Conservation (phyloP, 2,113 vertebrate genomes). For the Salvelinus namaycush region DNA sequence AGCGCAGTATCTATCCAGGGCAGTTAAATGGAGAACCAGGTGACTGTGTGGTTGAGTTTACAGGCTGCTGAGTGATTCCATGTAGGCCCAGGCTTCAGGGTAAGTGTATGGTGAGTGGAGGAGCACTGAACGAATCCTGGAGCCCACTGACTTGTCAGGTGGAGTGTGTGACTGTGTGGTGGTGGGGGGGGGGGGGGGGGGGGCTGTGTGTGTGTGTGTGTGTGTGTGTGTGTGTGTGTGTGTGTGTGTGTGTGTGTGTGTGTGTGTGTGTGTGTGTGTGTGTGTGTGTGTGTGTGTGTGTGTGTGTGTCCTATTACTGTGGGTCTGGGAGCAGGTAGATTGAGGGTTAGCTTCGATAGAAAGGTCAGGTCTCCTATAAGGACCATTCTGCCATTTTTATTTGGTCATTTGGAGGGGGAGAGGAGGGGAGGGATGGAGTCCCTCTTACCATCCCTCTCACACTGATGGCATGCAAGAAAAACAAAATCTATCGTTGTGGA, state of each 20-base stretch:
- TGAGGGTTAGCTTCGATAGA: constrained; percentile 35
- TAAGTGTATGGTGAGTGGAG: not conserved
- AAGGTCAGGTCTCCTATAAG: constrained; percentile 47
- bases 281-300: constrained; percentile 4
- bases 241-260: not conserved
- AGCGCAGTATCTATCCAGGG: no score
- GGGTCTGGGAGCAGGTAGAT: constrained; percentile 37
- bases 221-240: not conserved
- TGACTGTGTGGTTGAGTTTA: not conserved
- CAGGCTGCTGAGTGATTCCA: not conserved
- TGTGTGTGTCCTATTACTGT: constrained; percentile 35
- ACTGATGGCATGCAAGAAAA: not conserved
- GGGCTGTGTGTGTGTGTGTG: no score
- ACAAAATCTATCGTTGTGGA: not conserved
- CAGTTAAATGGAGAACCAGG: no score
- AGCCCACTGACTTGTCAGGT: not conserved
- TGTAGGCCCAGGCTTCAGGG: not conserved
- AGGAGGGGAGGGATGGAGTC: not conserved
- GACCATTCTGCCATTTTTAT: constrained; percentile 28
- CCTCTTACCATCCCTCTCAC: not conserved
- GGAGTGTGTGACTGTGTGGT: not conserved
- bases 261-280: not conserved
- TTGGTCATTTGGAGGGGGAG: constrained; percentile 14
- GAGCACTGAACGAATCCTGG: not conserved
- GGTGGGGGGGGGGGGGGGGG: no score